Percentiles rank a stretch among this genome's conserved stretches.
Evolutionary conservation across 35 echinoderm and acorn worm genomes (phyloP).

Genomic region (Stichopus chloronotus): DNA sequence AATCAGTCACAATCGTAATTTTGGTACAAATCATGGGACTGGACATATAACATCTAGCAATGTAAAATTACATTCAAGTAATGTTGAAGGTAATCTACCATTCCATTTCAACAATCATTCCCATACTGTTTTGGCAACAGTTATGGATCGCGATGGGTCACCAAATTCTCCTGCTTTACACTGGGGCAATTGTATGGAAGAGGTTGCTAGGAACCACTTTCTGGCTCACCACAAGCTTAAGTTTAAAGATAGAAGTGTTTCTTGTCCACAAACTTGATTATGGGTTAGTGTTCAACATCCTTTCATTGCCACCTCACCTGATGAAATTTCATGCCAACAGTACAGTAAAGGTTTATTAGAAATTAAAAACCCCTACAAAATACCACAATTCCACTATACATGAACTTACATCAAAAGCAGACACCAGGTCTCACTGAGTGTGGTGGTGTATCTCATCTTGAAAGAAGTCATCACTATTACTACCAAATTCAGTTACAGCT

Average conservation of each 20-base stretch:
- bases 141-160: conserved; percentile 59
- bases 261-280: conserved; percentile 57
- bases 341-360: conserved; percentile 59
- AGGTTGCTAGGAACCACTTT: conserved; percentile 24
- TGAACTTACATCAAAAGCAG: conserved; percentile 30
- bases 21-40: conserved; percentile 24
- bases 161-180: conserved; percentile 53
- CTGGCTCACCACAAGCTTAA: conserved; percentile 52
- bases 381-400: conserved; percentile 38
- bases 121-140: conserved; percentile 65
- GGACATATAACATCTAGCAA: conserved; percentile 71
- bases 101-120: conserved; percentile 21
- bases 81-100: conserved; percentile 58
- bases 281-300: conserved; percentile 52
- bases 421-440: conserved; percentile 24
- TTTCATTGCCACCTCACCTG: conserved; percentile 62
- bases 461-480: conserved; percentile 51
- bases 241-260: conserved; percentile 46
- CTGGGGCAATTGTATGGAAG: conserved; percentile 52
- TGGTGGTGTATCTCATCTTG: conserved; percentile 31
- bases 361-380: conserved; percentile 67
- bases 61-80: conserved; percentile 46
- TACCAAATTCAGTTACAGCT: conserved; percentile 52
- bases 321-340: conserved; percentile 55
- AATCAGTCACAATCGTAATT: conserved; percentile 45